Evolutionary conservation across 2,113 vertebrate species (phyloP), one percentile per base, ranked within the genome.

Genomic region (Silurus meridionalis): DNA sequence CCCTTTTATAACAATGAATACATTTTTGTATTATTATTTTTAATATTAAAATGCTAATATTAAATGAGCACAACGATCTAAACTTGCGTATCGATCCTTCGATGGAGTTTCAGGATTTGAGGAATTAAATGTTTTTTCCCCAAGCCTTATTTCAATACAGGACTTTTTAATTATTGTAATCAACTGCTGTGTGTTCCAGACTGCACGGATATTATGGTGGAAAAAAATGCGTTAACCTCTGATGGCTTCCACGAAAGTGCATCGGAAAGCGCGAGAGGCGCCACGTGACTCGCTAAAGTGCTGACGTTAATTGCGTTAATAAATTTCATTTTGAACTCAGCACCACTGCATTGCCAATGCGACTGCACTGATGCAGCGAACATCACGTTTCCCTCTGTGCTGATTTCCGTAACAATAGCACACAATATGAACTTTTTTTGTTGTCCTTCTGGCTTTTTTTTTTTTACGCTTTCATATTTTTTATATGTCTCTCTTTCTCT

Each of bases 201-300:
- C 60, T n/a, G 55, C 66, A 60, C 94, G 93, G 89, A 85, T 90
- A 92, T 91, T 94, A 96, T 95, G 96, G 93, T 93, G 93, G 23
- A 37, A 61, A 80, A 95, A 97, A 97, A 97, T 91, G 93, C 96
- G 97, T 98, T 97, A 97, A 97, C 96, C 95, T 95, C 90, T 90
- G 86, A 91, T 95, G 94, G 94, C 95, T 93, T 92, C 92, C 93
- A n/a, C 58, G 63, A 60, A 74, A 52, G 23, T 60, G 77, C 61
- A 21, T 61, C 46, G 6, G 67, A 55, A 75, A 67, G 46, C 46
- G 23, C 37, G 83, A 81, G 46, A 37, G 79, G 82, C 67, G 77
- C 28, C 61, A 69, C 74, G 66, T 64, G 84, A 83, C 77, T 87
- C 37, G 19, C 67, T 25, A 78, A 92, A 96, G 93, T 95, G 92